Percentiles rank a stretch among this genome's conserved stretches.
Conservation (phyloP, 2,113 vertebrate genomes). For the Ailuropoda melanoleuca region DNA sequence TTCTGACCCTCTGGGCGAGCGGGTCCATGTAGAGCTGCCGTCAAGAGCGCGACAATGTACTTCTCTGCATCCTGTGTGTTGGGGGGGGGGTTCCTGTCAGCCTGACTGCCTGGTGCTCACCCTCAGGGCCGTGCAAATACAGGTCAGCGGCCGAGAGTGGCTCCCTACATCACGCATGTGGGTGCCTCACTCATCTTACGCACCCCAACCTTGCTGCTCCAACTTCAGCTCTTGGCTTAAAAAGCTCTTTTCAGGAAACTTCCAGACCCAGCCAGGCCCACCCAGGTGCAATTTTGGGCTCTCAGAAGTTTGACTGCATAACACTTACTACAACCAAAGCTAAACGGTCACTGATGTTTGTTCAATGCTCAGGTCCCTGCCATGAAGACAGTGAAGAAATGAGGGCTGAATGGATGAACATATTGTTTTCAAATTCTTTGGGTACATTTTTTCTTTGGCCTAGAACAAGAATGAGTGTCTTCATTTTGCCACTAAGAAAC, state of each 20-base stretch:
- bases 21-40: not conserved
- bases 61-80: fast-evolving
- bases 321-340: not conserved
- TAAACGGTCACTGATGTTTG: not conserved
- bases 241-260: not conserved
- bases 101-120: not conserved
- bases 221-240: not conserved
- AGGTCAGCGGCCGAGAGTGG: fast-evolving
- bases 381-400: not conserved
- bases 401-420: not conserved
- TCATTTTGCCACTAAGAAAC: not conserved
- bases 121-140: fast-evolving
- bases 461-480: not conserved
- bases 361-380: not conserved
- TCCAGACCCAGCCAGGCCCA: not conserved
- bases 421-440: not conserved
- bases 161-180: not conserved
- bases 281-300: not conserved
- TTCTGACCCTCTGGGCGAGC: not conserved
- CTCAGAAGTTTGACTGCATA: not conserved
- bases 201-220: not conserved
- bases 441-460: not conserved
- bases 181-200: not conserved
- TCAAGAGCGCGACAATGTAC: not conserved
- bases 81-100: not conserved